Percentiles rank a stretch among this genome's conserved stretches.
Conservation (phyloP, 2,888 invertebrate species). For the Willowsia nigromaculata region DNA sequence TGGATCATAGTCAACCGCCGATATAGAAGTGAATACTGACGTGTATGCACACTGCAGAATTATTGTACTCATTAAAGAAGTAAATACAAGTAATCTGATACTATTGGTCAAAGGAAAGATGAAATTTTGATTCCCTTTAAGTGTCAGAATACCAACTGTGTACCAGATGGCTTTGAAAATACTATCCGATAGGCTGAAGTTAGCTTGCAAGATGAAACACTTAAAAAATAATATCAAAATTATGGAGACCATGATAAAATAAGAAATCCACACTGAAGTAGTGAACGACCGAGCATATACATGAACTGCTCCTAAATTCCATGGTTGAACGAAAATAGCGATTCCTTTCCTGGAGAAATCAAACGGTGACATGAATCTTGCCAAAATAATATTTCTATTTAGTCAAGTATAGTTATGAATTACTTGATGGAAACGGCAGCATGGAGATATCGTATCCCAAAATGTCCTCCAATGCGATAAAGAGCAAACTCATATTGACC, state of each 20-base stretch:
- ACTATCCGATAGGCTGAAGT: not conserved
- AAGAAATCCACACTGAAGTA: not conserved
- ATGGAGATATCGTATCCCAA: constrained; percentile 43
- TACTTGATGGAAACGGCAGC: not conserved
- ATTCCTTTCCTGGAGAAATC: not conserved
- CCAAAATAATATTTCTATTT: not conserved
- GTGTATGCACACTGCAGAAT: constrained; percentile 7
- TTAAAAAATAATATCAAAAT: not conserved
- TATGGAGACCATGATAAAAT: not conserved
- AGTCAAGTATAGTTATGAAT: not conserved
- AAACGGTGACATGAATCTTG: not conserved
- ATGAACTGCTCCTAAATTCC: not conserved
- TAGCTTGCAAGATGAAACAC: not conserved
- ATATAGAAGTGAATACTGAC: constrained; percentile 21
- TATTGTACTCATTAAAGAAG: not conserved
- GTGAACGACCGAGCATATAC: constrained; percentile 5
- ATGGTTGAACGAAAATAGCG: constrained; percentile 32
- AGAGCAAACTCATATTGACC: constrained; percentile 46
- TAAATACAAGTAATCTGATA: not conserved
- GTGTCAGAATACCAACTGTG: not conserved
- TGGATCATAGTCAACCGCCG: not conserved
- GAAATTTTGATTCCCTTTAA: not conserved
- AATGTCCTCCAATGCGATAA: constrained; percentile 14
- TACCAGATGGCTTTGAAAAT: not conserved
- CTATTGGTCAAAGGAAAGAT: not conserved